Evolutionary conservation across 2,888 invertebrate genomes (phyloP).

Genomic region (Lasioglossum pauxillum): DNA sequence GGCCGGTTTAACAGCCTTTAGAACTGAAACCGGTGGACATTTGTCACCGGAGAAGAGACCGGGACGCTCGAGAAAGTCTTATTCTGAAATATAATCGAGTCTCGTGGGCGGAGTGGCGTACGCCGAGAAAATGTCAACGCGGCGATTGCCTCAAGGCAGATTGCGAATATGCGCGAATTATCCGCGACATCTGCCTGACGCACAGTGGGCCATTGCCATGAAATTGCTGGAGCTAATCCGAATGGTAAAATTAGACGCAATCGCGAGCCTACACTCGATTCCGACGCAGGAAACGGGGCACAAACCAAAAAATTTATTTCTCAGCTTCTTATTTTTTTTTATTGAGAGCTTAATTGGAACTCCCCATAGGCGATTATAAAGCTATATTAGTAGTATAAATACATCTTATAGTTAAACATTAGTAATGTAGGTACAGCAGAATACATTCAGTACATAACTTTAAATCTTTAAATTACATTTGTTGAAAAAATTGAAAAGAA

Average conservation of each 20-base stretch:
- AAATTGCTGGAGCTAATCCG: background rate
- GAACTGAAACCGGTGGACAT: background rate
- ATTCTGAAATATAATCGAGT: slow-evolving; percentile 5
- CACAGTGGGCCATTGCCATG: background rate
- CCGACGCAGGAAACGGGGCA: background rate
- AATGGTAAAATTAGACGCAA: background rate
- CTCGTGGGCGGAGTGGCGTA: background rate
- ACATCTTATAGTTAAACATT: too few relatives aligned
- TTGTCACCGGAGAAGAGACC: background rate
- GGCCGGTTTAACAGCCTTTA: slow-evolving; percentile 1
- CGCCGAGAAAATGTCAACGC: slow-evolving; percentile 10
- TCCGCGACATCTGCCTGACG: background rate
- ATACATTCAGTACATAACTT: too few relatives aligned
- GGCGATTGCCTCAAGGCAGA: background rate
- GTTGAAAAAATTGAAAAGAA: too few relatives aligned
- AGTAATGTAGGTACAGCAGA: too few relatives aligned
- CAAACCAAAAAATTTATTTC: background rate
- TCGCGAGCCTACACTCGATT: background rate
- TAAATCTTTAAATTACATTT: too few relatives aligned
- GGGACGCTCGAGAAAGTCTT: background rate
- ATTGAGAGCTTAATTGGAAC: too few relatives aligned
- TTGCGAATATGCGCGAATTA: slow-evolving; percentile 11
- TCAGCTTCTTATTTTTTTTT: background rate
- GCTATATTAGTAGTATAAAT: too few relatives aligned
- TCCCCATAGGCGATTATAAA: too few relatives aligned